phyloP scores from a whole-genome alignment of 2,888 invertebrate genomes.

The Theretra japonica region DNA sequence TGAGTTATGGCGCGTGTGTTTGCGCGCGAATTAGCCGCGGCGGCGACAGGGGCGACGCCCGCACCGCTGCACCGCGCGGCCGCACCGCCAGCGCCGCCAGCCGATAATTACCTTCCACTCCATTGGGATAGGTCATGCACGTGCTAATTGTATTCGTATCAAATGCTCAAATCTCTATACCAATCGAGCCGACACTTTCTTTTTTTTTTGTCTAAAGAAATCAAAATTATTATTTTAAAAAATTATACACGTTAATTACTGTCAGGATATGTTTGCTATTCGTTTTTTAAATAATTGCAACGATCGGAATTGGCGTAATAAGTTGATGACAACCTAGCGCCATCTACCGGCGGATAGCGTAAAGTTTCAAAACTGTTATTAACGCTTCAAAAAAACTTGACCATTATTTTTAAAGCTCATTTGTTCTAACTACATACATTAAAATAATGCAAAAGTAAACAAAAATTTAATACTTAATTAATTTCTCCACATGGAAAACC shows the following conservation, averaged over 20 bases:
- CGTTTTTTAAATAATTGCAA: background rate
- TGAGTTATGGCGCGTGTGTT: constrained; percentile 82
- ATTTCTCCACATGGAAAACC: no score
- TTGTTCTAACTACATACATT: background rate
- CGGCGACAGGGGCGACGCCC: constrained; percentile 76
- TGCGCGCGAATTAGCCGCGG: constrained; percentile 82
- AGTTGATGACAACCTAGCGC: constrained; percentile 43
- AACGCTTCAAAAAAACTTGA: background rate
- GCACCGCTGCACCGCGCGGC: constrained; percentile 40
- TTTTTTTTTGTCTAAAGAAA: background rate
- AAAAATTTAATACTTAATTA: background rate
- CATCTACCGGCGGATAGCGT: constrained; percentile 72
- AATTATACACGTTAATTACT: background rate
- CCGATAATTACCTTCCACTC: constrained; percentile 37
- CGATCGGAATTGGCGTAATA: background rate
- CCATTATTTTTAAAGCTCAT: background rate
- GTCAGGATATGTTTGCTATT: background rate
- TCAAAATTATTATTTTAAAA: background rate
- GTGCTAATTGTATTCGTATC: constrained; percentile 21
- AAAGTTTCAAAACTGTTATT: background rate
- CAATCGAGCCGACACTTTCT: no score
- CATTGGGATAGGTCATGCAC: constrained; percentile 45
- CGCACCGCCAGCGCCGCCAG: background rate
- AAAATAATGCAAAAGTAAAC: background rate
- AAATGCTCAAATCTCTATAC: background rate